Evolutionary conservation across 2,113 vertebrate species (phyloP), one percentile per base, ranked within the genome.

Genomic region (Phyllostomus discolor): DNA sequence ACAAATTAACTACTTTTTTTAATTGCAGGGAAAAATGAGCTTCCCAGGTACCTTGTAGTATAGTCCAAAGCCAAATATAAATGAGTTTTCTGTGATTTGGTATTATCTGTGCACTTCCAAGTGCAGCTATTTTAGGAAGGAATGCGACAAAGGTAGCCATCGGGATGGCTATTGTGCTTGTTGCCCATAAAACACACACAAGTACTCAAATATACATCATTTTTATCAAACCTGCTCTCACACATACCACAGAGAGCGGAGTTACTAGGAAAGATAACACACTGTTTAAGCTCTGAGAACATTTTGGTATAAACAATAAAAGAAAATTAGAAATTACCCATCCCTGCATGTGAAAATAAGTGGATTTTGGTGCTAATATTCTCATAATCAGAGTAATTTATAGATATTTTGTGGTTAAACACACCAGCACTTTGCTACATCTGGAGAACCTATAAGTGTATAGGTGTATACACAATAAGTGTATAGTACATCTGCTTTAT

Each of bases 261-360:
- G 35, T n/a, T 85, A 28, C 10, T 16, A 88, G 15, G 52, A 19
- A 95, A 26, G 14, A 54, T 52, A 82, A 43, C 26, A 73, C 4
- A 62, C 5, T 20, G 1, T n/a, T 66, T 70, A 67, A 57, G 38
- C 31, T 83, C 69, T 82, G 35, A 85, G 79, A 92, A 86, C 48
- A 91, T 75, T 95, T 79, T 66, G 19, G 20, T 70, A 94, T 73
- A 95, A 87, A 93, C 64, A 84, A 62, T 64, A 73, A 95, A 92
- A 91, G 62, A 79, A 96, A 78, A 11, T 46, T 93, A 64, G 28
- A 66, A 76, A 64, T 52, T 67, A 85, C 67, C 22, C 12, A 17
- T 54, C 38, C 73, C 12, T 79, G 0, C 54, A 88, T 1, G 22
- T 92, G 33, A 86, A 94, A 94, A 82, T 75, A 92, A 94, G 43